These are phyloP conservation scores for Capromys pilorides DNA, from an alignment of 2,797 vertebrate genomes.

Conservation along the genomic window DNA sequence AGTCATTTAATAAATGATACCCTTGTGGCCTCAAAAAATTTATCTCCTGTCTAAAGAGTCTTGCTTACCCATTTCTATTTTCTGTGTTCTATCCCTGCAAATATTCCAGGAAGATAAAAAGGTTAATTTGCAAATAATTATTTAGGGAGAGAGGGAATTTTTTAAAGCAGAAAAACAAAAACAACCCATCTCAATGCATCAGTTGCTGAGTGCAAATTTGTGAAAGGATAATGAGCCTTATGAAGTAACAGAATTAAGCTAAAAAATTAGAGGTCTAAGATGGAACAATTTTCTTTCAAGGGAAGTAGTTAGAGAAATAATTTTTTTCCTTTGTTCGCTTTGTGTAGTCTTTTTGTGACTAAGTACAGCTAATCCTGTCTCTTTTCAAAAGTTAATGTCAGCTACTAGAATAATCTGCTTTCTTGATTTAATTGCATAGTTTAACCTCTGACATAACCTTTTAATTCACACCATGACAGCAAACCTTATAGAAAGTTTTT, in stretches of 20 bases:
- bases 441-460: slow-evolving; percentile 79
- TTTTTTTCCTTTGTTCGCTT: background rate
- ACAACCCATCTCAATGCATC: slow-evolving; percentile 66
- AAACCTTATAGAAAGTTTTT: slow-evolving; percentile 70
- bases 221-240: slow-evolving; percentile 64
- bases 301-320: slow-evolving; percentile 60
- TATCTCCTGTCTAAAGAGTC: slow-evolving; percentile 70
- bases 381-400: slow-evolving; percentile 76
- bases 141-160: slow-evolving; percentile 76
- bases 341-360: slow-evolving; percentile 58
- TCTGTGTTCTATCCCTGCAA: slow-evolving; percentile 54
- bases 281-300: slow-evolving; percentile 69
- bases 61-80: slow-evolving; percentile 57
- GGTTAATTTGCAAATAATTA: slow-evolving; percentile 75
- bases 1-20: slow-evolving; percentile 77
- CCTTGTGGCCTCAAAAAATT: slow-evolving; percentile 70
- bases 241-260: slow-evolving; percentile 68
- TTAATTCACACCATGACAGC: slow-evolving; percentile 75
- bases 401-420: slow-evolving; percentile 78
- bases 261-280: slow-evolving; percentile 72
- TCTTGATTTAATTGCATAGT: slow-evolving; percentile 79
- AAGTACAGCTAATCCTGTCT: slow-evolving; percentile 71
- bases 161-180: slow-evolving; percentile 78
- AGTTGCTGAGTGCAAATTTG: slow-evolving; percentile 57
- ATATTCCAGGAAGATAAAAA: slow-evolving; percentile 55